A percentile compares a stretch with the other conserved stretches of the same genome.
These are phyloP conservation scores for Cylas formicarius DNA, from an alignment of 1,140 invertebrate species.

Conservation along the genomic window DNA sequence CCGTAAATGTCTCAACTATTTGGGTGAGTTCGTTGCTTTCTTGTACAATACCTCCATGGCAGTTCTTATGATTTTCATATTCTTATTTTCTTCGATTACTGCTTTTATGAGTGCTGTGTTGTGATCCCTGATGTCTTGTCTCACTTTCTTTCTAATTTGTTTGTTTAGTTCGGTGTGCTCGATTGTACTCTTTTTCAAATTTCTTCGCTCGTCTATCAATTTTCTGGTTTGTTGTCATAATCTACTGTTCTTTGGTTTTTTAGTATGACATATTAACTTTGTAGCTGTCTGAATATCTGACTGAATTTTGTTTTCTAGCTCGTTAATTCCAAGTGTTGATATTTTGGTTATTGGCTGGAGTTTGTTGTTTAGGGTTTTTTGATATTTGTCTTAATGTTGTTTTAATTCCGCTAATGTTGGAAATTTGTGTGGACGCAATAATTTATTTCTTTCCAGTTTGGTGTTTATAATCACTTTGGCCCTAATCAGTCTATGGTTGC, in stretches of 20 bases:
- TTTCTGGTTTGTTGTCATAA: no score
- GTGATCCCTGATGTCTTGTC: no score
- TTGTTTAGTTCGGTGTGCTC: no score
- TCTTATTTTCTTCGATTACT: no score
- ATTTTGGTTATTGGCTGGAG: constrained; percentile 3
- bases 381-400: constrained; percentile 8
- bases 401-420: constrained; percentile 17
- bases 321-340: constrained; percentile 1
- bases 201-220: no score
- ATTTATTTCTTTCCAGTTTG: constrained; percentile 1
- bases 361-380: not conserved
- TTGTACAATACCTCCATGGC: constrained; percentile 8
- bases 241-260: constrained; percentile 6
- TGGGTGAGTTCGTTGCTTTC: constrained; percentile 4
- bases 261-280: constrained; percentile 9
- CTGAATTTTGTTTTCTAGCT: constrained; percentile 5
- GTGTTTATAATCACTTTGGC: not conserved
- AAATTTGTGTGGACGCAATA: no score
- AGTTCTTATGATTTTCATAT: no score
- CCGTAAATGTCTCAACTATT: constrained; percentile 8
- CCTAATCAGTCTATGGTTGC: constrained; percentile 2
- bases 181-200: no score
- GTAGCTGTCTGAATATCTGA: constrained; percentile 5
- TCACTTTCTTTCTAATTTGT: no score
- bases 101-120: no score